Base-by-base conservation (phyloP, 2,888 invertebrate species). In the Pocota personata region DNA sequence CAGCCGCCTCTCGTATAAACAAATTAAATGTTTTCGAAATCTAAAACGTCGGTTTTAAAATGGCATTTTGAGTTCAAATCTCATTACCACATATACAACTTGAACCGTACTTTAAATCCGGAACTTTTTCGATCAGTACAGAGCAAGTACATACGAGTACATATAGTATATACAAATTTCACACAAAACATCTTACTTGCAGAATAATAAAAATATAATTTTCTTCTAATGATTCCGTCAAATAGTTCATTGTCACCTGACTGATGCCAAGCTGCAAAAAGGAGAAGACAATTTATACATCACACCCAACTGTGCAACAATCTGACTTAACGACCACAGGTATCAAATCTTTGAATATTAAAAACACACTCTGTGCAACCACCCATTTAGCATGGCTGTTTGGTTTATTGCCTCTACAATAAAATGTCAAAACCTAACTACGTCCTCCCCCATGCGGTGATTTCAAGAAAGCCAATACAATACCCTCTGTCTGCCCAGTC, bases 371-470 rank as follows among this genome's bases (percentile, higher is more conserved):
- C 57, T 73, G 79, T 79, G 79, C 83, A 86, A 86, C 84, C 84
- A 86, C 80, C 76, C 80, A 86, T 86, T 86, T 75, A 71, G 77
- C 66, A 67, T 78, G 77, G 60, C 64, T 52, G 58, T 58, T 78
- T 83, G 75, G 84, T 86, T 86, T 84, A 86, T 80, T 80, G 80
- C 77, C 58, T 80, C 46, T 16, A 71, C 71, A 80, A 84, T 76
- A 78, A 83, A 78, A 83, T 78, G 77, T 77, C 72, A 72, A 82
- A 77, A 43, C 58, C 55, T 40, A 46, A 40, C 46, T 66, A 46
- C 69, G 77, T 77, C 67, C 79, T 75, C 80, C 84, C 84, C 76
- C 84, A 86, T 80, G 84, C 32, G 76, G 84, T 27, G 80, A 76
- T 55, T 86, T 76, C 52, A 46, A 76, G 76, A 80, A 86, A 86